Conservation (phyloP, 64 coral and sea anemone species). For the Montipora sp. region DNA sequence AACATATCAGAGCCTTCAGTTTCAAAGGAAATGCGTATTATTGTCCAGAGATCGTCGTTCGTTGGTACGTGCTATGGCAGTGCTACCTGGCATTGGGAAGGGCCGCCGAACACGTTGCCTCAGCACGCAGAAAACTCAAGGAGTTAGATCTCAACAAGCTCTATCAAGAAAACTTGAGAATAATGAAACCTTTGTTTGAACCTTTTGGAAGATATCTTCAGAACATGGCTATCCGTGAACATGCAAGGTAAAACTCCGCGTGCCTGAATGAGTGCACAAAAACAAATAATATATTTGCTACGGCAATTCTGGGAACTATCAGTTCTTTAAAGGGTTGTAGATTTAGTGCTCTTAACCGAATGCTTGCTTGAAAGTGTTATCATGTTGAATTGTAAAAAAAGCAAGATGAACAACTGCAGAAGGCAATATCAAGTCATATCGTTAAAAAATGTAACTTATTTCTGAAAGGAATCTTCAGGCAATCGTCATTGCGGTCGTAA, state of each 20-base stretch:
- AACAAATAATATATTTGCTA: background rate
- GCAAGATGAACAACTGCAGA: background rate
- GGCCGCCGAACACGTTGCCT: background rate
- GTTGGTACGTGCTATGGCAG: slow-evolving; percentile 4
- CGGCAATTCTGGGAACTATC: background rate
- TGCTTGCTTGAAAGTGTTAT: background rate
- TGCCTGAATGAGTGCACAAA: background rate
- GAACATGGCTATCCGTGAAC: background rate
- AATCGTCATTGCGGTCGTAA: background rate
- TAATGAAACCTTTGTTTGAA: slow-evolving; percentile 30
- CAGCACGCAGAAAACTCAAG: background rate
- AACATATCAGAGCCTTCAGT: background rate
- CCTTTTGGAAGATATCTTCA: slow-evolving; percentile 18
- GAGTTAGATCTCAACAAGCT: background rate
- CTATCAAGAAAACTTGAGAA: slow-evolving; percentile 21
- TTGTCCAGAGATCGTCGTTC: slow-evolving; percentile 11
- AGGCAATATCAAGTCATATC: background rate
- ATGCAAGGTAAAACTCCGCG: background rate
- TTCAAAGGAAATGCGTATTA: slow-evolving; percentile 21
- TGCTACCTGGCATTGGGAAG: background rate
- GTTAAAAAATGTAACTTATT: background rate
- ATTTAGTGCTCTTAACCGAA: background rate
- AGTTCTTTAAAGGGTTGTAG: background rate
- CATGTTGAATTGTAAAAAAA: background rate
- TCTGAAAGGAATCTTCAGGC: background rate